Evolutionary conservation across 2,113 vertebrate species (phyloP), one percentile per base, ranked within the genome.

Genomic region (Chloroceryle aenea): DNA sequence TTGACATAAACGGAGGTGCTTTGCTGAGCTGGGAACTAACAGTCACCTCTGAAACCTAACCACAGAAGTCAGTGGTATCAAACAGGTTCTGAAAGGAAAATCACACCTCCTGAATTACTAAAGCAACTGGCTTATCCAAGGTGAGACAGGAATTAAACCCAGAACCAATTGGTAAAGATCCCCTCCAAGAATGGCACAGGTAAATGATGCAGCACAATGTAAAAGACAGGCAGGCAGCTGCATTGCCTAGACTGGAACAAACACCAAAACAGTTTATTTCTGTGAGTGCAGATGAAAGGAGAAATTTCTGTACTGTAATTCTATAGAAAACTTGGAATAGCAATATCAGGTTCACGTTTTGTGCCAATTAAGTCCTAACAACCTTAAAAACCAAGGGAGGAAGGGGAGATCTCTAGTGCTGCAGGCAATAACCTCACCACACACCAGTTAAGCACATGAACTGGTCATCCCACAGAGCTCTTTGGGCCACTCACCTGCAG

Each of bases 401-500:
- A 73, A 73, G 36, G 7, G 43, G 25, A 68, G 17, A 50, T 30
- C 10, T 83, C 10, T 1, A 47, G 59, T 8, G 38, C 25, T n/a
- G 15, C 59, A 56, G 30, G 53, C 48, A 76, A 56, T 14, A 20
- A n/a, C 9, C 8, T 78, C 27, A 34, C 18, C 27, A 84, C 20
- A 8, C 6, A 53, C 27, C 34, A 50, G 16, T 9, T 58, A 48
- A 68, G 47, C 25, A 34, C 10, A 6, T 1, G 0, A 78, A 20
- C 18, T 36, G 25, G 38, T 63, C 34, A n/a, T 36, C 21, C 69
- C 34, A 72, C 66, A 67, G 53, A n/a, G 26, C 26, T 48, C 12
- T 48, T 15, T 45, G 71, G 25, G 52, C 19, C 3, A 10, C 92
- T 38, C 68, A 98, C 98, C 96, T 97, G 82, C 27, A 95, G 29